Percentiles rank a stretch among this genome's conserved stretches.
phyloP scores from a whole-genome alignment of 1,140 invertebrate species.

The Solenopsis invicta region DNA sequence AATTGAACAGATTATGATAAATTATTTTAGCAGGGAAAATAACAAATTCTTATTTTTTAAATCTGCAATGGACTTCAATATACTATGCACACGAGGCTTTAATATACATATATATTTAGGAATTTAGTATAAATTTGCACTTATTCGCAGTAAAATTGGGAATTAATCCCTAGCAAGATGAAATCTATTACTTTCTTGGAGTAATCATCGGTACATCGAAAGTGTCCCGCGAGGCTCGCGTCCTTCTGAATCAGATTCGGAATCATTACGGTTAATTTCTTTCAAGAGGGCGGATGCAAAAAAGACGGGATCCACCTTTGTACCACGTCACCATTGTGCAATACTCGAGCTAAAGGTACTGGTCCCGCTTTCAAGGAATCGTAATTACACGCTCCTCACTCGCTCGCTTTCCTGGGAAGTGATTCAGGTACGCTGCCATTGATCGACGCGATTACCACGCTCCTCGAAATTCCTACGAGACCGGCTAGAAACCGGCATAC shows the following conservation, averaged over 20 bases:
- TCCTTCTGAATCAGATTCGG: not conserved
- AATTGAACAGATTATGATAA: not conserved
- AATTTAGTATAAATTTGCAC: not conserved
- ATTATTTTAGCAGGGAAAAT: not conserved
- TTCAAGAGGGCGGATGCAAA: conserved; percentile 15
- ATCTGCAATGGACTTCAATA: not conserved
- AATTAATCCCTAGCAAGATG: not conserved
- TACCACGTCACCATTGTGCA: conserved; percentile 45
- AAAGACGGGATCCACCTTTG: not conserved
- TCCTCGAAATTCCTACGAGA: conserved; percentile 3
- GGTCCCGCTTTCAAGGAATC: conserved; percentile 57
- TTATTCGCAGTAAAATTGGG: not conserved
- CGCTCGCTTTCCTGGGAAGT: conserved; percentile 25
- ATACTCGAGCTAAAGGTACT: not conserved
- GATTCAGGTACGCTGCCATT: conserved; percentile 42
- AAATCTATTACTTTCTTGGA: conserved; percentile 9
- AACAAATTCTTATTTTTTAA: not conserved
- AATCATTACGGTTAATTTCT: not conserved
- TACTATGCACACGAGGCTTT: not conserved
- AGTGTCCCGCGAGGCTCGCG: not conserved
- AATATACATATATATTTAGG: not conserved
- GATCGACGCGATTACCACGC: conserved; percentile 15
- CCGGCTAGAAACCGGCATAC: not conserved
- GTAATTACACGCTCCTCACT: conserved; percentile 59
- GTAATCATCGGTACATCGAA: not conserved